phyloP scores from a whole-genome alignment of 2,797 vertebrate genomes.

The Pseudomugil tenellus region DNA sequence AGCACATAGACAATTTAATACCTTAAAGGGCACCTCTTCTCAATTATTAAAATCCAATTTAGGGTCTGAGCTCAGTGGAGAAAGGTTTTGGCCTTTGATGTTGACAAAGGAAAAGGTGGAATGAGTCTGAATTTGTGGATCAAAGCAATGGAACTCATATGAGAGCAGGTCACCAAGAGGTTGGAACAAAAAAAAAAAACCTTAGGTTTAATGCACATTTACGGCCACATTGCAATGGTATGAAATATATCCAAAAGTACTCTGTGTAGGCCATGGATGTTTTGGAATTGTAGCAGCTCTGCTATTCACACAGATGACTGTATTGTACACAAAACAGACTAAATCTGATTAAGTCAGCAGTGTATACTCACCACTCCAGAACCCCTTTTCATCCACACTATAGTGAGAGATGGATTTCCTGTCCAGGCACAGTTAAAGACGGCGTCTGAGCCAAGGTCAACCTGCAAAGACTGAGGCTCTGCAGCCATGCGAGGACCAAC shows the following conservation, averaged over 20 bases:
- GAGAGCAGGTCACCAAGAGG: slow-evolving; percentile 32
- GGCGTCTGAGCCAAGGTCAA: slow-evolving; percentile 94
- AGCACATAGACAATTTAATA: slow-evolving; percentile 62
- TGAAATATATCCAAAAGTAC: not conserved
- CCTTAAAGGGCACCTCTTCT: slow-evolving; percentile 77
- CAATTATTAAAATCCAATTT: slow-evolving; percentile 89
- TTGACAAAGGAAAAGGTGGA: slow-evolving; percentile 70
- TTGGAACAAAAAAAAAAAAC: slow-evolving; percentile 8
- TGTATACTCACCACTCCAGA: slow-evolving; percentile 91
- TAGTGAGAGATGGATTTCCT: slow-evolving; percentile 96
- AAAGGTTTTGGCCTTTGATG: slow-evolving; percentile 64
- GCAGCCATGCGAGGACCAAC: slow-evolving; percentile 95
- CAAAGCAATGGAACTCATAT: slow-evolving; percentile 48
- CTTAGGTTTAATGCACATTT: slow-evolving; percentile 29
- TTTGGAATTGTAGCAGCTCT: not conserved
- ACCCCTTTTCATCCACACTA: slow-evolving; percentile 98
- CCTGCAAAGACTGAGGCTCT: slow-evolving; percentile 94
- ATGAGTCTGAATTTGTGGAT: slow-evolving; percentile 61
- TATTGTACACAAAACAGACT: slow-evolving; percentile 7
- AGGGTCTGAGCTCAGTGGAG: slow-evolving; percentile 61
- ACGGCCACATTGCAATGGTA: slow-evolving; percentile 9
- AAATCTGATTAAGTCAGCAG: not conserved
- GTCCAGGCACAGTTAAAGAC: slow-evolving; percentile 98
- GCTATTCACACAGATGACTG: not conserved
- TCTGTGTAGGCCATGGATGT: not conserved